Conservation (phyloP, 53 echinoderm and acorn worm genomes). For the Actinopyga echinites region DNA sequence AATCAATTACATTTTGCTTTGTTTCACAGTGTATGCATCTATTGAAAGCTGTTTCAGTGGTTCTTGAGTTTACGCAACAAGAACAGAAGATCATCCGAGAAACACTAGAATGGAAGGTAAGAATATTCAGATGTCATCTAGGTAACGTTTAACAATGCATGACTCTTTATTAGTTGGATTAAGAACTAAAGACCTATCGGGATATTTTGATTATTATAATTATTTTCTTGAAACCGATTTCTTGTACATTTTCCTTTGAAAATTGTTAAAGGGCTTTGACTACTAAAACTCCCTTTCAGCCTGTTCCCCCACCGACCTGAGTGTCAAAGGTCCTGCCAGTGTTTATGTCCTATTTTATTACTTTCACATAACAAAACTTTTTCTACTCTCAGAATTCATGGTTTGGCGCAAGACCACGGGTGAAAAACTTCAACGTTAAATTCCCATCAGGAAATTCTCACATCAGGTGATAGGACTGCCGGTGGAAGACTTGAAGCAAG, state of each 20-base stretch:
- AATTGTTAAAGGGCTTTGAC: too few species aligned
- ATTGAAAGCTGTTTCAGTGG: slow-evolving; percentile 87
- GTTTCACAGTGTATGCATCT: slow-evolving; percentile 84
- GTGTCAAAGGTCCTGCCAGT: too few species aligned
- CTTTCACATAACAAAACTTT: background rate
- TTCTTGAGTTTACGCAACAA: slow-evolving; percentile 87
- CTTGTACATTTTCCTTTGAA: too few species aligned
- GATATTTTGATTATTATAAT: too few species aligned
- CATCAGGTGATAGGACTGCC: background rate
- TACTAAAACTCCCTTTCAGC: too few species aligned
- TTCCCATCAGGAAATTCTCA: background rate
- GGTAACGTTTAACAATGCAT: too few species aligned
- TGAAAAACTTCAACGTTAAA: slow-evolving; percentile 7
- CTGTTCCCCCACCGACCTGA: too few species aligned
- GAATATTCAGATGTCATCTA: background rate
- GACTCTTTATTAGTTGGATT: too few species aligned
- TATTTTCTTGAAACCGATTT: too few species aligned
- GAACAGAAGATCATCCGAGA: slow-evolving; percentile 80
- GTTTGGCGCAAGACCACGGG: slow-evolving; percentile 1
- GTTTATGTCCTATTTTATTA: background rate
- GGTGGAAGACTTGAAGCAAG: background rate
- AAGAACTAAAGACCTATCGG: too few species aligned
- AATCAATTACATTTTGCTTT: background rate
- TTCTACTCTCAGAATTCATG: background rate
- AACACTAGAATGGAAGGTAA: slow-evolving; percentile 96